Conservation (phyloP, 2,113 vertebrate genomes). For the Lota lota region DNA sequence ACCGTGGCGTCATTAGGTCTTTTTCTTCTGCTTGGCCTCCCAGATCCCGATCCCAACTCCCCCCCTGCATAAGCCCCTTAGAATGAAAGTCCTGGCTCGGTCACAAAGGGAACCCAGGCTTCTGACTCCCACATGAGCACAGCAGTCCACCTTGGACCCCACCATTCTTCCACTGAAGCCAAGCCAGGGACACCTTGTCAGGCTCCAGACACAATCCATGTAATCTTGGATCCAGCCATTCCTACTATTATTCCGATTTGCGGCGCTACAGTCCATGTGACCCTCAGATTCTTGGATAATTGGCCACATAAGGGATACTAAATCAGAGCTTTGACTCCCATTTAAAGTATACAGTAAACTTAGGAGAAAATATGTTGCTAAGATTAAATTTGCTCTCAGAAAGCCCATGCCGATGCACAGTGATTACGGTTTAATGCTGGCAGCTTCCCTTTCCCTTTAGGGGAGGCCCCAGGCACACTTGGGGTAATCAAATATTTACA, state of each 20-base stretch:
- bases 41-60: neutral
- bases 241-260: too few species aligned
- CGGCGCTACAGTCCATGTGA: too few species aligned
- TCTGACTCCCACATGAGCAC: constrained; percentile 29
- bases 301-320: too few species aligned
- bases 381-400: constrained; percentile 2
- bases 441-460: constrained; percentile 26
- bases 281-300: too few species aligned
- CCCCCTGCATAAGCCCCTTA: constrained; percentile 35
- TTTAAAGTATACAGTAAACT: too few species aligned
- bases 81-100: constrained; percentile 32
- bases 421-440: constrained; percentile 42
- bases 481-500: constrained; percentile 53
- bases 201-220: too few species aligned
- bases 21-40: constrained; percentile 19
- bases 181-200: constrained; percentile 3
- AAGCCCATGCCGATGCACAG: constrained; percentile 8
- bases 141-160: neutral
- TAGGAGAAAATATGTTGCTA: neutral
- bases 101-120: constrained; percentile 38
- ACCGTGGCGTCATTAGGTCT: constrained; percentile 6
- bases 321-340: too few species aligned
- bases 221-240: too few species aligned
- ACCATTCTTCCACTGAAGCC: neutral
- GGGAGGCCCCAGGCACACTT: constrained; percentile 40